Base-by-base conservation (phyloP, 1,140 invertebrate species). In the Bombus picipes region DNA sequence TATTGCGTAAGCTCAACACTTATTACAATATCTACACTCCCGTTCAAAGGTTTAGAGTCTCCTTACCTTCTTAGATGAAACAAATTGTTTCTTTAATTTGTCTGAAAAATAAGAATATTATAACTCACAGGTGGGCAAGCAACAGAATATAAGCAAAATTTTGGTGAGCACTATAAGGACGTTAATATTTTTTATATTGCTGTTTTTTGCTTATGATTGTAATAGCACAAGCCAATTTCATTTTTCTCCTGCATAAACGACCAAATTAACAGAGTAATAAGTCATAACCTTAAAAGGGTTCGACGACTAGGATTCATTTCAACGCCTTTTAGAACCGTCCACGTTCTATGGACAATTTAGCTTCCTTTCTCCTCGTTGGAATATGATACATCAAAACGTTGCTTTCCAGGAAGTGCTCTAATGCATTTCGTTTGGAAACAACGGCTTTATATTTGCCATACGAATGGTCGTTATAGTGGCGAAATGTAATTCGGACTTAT, bases 311-410 rank as follows among this genome's bases (percentile, higher is more conserved):
- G 13, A 41, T 34, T 9, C n/a, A 12, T 25, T 22, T 22, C 4
- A 2, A 34, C 15, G 5, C 25, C 22, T 43, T 32, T 57, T 5
- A 37, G 28, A 32, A 57, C 12, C 41, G 25, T 66, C 12, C 6
- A 13, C n/a, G 12, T 43, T 74, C 57, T 25, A 2, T n/a, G 34
- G 37, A 1, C 18, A 59, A 62, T 18, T 71, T 41, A 39, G 9
- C 47, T 59, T 59, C 79, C 57, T 75, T 82, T 82, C 71, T 65
- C 81, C 15, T 74, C 71, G 71, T 65, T 74, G 81, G 39, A 82
- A 75, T n/a, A n/a, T n/a, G n/a, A n/a, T 65, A n/a, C 32, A 37
- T 75, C n/a, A 32, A 75, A 82, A 75, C 39, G 72, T 34, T 13
- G 10, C n/a, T n/a, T 73, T 57, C 66, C 37, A 32, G 79, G 47